phyloP scores from a whole-genome alignment of 64 coral and sea anemone species.

The Pocillopora verrucosa region DNA sequence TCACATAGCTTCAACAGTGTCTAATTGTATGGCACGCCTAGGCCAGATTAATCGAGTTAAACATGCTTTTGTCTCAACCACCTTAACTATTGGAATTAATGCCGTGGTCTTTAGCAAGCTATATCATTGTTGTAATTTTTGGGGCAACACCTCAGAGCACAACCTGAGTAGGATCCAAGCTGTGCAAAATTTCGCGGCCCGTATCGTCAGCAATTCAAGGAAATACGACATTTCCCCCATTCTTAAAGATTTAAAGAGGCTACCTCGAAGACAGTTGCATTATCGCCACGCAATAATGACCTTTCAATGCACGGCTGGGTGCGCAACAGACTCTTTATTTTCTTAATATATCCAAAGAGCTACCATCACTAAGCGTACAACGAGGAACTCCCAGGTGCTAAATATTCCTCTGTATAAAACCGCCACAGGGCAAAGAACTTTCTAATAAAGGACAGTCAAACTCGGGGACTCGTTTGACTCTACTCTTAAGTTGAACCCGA shows the following conservation, averaged over 20 bases:
- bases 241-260: constrained; percentile 20
- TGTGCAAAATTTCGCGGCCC: not conserved
- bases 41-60: not conserved
- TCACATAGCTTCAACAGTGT: not conserved
- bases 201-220: constrained; percentile 32
- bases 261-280: constrained; percentile 11
- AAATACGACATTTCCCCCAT: constrained; percentile 34
- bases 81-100: not conserved
- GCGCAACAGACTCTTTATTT: not conserved
- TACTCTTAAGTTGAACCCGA: too few relatives aligned
- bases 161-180: constrained; percentile 19
- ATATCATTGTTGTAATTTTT: constrained; percentile 4
- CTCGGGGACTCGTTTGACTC: too few relatives aligned
- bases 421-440: too few relatives aligned
- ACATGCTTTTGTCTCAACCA: not conserved
- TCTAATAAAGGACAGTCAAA: too few relatives aligned
- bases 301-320: constrained; percentile 2
- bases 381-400: too few relatives aligned
- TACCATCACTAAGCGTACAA: not conserved
- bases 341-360: constrained; percentile 9
- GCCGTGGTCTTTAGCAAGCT: not conserved
- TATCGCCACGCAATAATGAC: not conserved
- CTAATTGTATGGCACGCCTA: not conserved
- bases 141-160: constrained; percentile 16
- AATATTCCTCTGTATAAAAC: too few relatives aligned